phyloP scores from a whole-genome alignment of 1,140 invertebrate species.

The Gryon sp. region DNA sequence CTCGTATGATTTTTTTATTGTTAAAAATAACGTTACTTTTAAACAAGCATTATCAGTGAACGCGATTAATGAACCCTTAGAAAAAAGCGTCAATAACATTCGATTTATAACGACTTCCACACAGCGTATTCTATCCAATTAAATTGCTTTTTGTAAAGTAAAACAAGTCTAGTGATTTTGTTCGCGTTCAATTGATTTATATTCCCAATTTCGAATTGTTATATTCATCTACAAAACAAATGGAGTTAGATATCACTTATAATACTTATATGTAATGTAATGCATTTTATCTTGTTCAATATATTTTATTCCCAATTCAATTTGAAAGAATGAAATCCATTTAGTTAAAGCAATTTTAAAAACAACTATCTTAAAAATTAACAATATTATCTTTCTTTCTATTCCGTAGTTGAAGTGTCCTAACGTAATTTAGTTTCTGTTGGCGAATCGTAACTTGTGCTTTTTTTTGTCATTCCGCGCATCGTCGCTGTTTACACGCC shows the following conservation, averaged over 20 bases:
- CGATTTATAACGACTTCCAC: conserved; percentile 6
- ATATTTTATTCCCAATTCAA: no score
- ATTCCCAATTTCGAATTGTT: no score
- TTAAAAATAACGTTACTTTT: conserved; percentile 30
- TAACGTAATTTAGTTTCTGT: conserved; percentile 7
- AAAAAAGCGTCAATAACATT: conserved; percentile 29
- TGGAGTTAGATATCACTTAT: no score
- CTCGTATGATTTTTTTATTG: conserved; percentile 4
- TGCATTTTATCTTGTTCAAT: no score
- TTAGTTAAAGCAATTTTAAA: no score
- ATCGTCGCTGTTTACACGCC: conserved; percentile 1
- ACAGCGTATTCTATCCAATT: neutral
- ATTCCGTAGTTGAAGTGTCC: conserved; percentile 31
- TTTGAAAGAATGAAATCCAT: no score
- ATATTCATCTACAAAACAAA: no score
- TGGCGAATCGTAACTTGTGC: conserved; percentile 1
- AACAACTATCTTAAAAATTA: no score
- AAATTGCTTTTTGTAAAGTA: conserved; percentile 2
- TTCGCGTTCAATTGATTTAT: no score
- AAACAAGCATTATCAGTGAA: conserved; percentile 16
- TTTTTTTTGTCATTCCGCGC: conserved; percentile 29
- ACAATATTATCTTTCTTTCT: no score
- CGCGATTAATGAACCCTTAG: conserved; percentile 24
- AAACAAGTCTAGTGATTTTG: no score
- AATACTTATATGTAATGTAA: no score